Base-by-base conservation (phyloP, 2,888 invertebrate species). In the Dascillus cervinus region DNA sequence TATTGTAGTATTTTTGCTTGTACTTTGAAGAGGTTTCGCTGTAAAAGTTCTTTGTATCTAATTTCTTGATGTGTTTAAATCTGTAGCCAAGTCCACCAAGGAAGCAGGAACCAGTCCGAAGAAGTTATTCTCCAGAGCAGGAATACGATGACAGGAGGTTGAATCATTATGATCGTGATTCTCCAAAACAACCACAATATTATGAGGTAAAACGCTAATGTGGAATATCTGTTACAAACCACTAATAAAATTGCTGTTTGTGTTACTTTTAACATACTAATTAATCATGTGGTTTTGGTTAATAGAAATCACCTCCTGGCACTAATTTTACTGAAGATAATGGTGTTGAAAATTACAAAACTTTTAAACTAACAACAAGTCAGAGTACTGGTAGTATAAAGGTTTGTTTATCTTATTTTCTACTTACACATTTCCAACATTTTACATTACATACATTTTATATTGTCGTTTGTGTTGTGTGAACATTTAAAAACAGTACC, bases 301-400 rank as follows among this genome's bases (percentile, higher is more conserved):
- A 56, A 45, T 55, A 64, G 60, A 62, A 58, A 54, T 58, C 62
- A 30, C 54, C 58, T 34, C 49, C 60, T 26, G 50, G 52, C 47
- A 60, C 53, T 51, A 62, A 64, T 45, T 54, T 54, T 50, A 56
- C 66, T 41, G 72, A 72, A 51, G 71, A 71, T 50, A 65, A 66
- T 45, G 62, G 41, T 32, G 50, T 49, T 37, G 60, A 67, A 46
- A 54, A 51, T 40, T 65, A 59, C 67, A 71, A 67, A 64, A 73
- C 65, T 63, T 64, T 57, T 50, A 66, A 75, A 46, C 65, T 82
- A 49, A 73, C 77, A 33, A 78, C 77, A 58, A 81, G 80, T 55
- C 75, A 76, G 53, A 82, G 81, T 39, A 71, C 79, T 47, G 80
- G 77, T 56, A 79, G 77, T 49, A 79, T 82, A 57, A 81, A 81